A percentile compares a stretch with the other conserved stretches of the same genome.
Evolutionary conservation across 2,888 invertebrate genomes (phyloP).

Genomic region (Euzetes globulus): DNA sequence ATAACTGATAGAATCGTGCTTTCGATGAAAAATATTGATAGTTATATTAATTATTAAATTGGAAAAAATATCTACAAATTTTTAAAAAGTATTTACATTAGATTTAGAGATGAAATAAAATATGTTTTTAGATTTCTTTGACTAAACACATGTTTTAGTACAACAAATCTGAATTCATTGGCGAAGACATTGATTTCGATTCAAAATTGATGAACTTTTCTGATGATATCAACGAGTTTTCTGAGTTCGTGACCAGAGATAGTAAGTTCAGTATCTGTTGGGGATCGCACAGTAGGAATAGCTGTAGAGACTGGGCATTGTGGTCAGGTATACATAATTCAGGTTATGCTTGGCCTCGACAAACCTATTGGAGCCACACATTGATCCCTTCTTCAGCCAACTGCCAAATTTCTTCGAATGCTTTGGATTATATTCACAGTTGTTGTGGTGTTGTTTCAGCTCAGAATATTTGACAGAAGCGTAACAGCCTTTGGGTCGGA

Average conservation of each 20-base stretch:
- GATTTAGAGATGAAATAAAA: too few relatives aligned
- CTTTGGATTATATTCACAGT: constrained; percentile 17
- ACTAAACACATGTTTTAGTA: too few relatives aligned
- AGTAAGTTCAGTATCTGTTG: constrained; percentile 8
- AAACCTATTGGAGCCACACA: neutral
- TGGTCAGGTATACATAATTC: constrained; percentile 24
- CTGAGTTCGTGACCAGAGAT: neutral
- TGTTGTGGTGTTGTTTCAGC: constrained; percentile 5
- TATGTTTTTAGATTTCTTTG: too few relatives aligned
- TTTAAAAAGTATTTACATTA: too few relatives aligned
- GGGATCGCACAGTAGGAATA: constrained; percentile 9
- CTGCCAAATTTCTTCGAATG: neutral
- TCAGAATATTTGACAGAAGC: neutral
- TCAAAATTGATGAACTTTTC: too few relatives aligned
- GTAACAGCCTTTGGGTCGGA: constrained; percentile 7
- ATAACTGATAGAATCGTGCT: too few relatives aligned
- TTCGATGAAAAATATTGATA: too few relatives aligned
- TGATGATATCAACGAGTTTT: too few relatives aligned
- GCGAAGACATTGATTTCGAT: too few relatives aligned
- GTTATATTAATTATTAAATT: too few relatives aligned
- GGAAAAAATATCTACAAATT: too few relatives aligned
- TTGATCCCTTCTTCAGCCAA: constrained; percentile 2
- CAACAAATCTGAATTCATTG: too few relatives aligned
- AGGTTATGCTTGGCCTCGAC: neutral
- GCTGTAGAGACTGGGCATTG: constrained; percentile 15